Percentiles rank a stretch among this genome's conserved stretches.
These are phyloP conservation scores for Pomatostomus ruficeps DNA, from an alignment of 2,113 vertebrate species.

Conservation along the genomic window DNA sequence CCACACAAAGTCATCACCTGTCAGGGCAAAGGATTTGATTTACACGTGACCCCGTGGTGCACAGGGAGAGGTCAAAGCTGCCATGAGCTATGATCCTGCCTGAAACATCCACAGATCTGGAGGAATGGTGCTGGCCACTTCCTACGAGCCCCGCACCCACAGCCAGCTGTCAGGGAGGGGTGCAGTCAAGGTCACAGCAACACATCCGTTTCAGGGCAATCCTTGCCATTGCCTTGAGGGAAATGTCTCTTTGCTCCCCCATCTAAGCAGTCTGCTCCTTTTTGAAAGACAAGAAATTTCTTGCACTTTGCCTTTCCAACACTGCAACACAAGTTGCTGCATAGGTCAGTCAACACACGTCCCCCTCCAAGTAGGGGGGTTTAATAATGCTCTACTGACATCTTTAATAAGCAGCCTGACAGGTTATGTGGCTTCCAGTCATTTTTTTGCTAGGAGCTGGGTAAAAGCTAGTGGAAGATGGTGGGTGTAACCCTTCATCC, in stretches of 20 bases:
- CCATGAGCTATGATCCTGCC: not conserved
- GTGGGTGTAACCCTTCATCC: not conserved
- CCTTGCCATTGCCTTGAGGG: not conserved
- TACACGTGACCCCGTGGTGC: not conserved
- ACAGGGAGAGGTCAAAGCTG: not conserved
- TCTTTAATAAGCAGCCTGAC: slow-evolving; percentile 18
- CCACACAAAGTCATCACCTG: not conserved
- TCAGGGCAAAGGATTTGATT: not conserved
- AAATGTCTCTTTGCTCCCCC: not conserved
- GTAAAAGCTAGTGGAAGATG: slow-evolving; percentile 15
- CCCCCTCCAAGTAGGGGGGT: fast-evolving
- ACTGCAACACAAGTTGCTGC: not conserved
- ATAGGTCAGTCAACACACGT: not conserved
- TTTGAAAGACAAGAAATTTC: not conserved
- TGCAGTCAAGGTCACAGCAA: not conserved
- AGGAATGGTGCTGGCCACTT: not conserved
- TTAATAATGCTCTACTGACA: not conserved
- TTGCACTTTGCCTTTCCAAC: not conserved
- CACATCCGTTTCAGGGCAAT: not conserved
- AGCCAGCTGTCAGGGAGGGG: not conserved
- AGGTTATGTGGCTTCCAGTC: not conserved
- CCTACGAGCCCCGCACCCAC: fast-evolving
- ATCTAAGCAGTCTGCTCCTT: not conserved
- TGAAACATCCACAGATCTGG: not conserved
- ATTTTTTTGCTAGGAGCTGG: not conserved